Conservation (phyloP, 1,140 invertebrate species). For the Lepidotrigona ventralis region DNA sequence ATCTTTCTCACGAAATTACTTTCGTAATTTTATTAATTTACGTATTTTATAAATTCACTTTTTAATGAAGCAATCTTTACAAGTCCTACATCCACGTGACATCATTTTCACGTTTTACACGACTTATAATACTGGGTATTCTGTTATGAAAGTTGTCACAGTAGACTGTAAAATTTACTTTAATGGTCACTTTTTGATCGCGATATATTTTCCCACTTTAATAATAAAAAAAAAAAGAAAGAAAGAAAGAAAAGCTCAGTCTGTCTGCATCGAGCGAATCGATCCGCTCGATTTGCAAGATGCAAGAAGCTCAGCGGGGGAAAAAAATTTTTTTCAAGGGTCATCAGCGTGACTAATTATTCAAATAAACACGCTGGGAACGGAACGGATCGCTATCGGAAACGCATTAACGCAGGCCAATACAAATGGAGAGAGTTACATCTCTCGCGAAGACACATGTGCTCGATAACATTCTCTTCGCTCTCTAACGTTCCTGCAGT, state of each 20-base stretch:
- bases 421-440: slow-evolving; percentile 24
- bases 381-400: slow-evolving; percentile 41
- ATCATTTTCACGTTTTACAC: no score
- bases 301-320: background rate
- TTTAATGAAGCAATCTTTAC: no score
- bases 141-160: no score
- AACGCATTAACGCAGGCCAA: slow-evolving; percentile 42
- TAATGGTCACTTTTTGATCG: no score
- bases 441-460: slow-evolving; percentile 38
- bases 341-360: slow-evolving; percentile 12
- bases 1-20: no score
- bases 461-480: slow-evolving; percentile 35
- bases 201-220: no score
- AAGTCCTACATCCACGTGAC: no score
- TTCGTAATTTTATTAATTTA: no score
- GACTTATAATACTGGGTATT: no score
- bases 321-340: background rate
- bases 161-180: no score
- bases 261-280: background rate
- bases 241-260: background rate
- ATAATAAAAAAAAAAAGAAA: no score
- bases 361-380: slow-evolving; percentile 6
- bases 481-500: background rate
- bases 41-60: no score
- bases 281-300: background rate